Percentiles rank a stretch among this genome's conserved stretches.
phyloP scores from a whole-genome alignment of 1,140 invertebrate species.

The Platyscapa corneri region DNA sequence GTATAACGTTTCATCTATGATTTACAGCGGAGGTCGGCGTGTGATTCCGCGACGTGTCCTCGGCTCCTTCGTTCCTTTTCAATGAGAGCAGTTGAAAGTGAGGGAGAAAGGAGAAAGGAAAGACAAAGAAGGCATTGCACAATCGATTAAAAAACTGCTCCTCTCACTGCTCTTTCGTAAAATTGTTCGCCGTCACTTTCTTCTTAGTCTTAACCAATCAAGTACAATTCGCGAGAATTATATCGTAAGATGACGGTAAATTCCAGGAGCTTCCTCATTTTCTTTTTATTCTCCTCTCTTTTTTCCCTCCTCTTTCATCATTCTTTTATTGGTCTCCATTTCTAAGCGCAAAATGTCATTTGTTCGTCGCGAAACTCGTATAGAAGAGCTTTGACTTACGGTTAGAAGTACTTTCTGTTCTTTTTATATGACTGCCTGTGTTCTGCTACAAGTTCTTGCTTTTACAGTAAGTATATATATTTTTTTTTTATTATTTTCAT shows the following conservation, averaged over 20 bases:
- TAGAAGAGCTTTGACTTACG: slow-evolving; percentile 10
- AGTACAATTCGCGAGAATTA: slow-evolving; percentile 32
- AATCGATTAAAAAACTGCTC: slow-evolving; percentile 43
- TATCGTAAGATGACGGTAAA: slow-evolving; percentile 20
- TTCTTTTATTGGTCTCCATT: slow-evolving; percentile 1
- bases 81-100: neutral
- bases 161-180: neutral
- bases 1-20: slow-evolving; percentile 40
- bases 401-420: neutral
- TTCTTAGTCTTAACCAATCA: neutral
- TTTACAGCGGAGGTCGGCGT: slow-evolving; percentile 55
- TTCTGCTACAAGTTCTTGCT: too few species aligned
- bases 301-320: neutral
- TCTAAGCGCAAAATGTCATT: neutral
- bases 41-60: slow-evolving; percentile 48
- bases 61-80: neutral
- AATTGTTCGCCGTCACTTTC: neutral
- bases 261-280: neutral
- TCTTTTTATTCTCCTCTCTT: neutral
- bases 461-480: too few species aligned
- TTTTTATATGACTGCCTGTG: neutral
- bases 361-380: neutral
- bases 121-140: neutral
- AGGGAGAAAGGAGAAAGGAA: neutral
- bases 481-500: too few species aligned